Evolutionary conservation across 2,113 vertebrate genomes (phyloP).

Genomic region (Cynopterus brachyotis): DNA sequence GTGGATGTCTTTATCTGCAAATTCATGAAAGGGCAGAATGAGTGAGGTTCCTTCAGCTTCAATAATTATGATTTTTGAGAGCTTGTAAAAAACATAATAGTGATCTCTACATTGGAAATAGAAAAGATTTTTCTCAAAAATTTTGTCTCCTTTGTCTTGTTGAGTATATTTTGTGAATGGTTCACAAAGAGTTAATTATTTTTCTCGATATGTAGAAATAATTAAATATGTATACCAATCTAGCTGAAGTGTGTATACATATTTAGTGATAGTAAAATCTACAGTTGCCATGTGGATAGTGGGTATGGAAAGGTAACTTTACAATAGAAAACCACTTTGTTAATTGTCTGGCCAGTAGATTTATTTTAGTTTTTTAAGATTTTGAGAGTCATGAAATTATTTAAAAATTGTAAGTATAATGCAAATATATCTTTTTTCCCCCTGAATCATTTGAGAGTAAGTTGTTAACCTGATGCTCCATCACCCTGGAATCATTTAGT

Average conservation of each 20-base stretch:
- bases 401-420: background rate
- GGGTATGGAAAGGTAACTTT: background rate
- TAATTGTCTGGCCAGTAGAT: background rate
- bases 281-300: background rate
- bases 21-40: background rate
- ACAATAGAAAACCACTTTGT: conserved; percentile 1
- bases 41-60: background rate
- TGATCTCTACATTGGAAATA: background rate
- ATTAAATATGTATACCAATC: background rate
- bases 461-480: background rate
- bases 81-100: background rate
- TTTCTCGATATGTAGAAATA: background rate
- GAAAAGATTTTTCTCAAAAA: background rate
- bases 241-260: background rate
- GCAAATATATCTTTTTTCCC: background rate
- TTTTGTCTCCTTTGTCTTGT: background rate
- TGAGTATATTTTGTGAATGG: background rate
- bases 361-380: conserved; percentile 14
- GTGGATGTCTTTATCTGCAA: background rate
- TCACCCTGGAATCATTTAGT: background rate
- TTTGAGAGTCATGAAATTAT: background rate
- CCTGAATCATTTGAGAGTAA: background rate
- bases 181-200: background rate
- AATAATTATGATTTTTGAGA: background rate
- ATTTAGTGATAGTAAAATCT: background rate